Conservation (phyloP, 2,113 vertebrate genomes). For the Hiodon alosoides region DNA sequence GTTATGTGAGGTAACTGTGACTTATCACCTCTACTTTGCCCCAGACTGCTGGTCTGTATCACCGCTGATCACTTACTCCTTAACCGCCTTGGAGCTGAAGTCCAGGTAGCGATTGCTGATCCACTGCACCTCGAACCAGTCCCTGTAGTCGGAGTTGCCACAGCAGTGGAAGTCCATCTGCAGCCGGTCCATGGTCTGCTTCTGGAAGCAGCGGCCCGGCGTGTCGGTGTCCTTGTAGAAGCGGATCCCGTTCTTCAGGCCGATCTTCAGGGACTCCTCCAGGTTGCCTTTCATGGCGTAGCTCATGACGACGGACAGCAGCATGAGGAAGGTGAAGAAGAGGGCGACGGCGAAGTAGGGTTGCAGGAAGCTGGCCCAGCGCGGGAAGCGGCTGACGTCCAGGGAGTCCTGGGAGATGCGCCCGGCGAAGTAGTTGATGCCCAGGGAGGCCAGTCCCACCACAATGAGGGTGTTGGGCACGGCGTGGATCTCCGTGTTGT, state of each 20-base stretch:
- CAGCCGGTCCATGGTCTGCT: slow-evolving; percentile 72
- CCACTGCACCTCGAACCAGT: slow-evolving; percentile 81
- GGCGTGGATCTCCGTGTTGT: slow-evolving; percentile 64
- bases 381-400: slow-evolving; percentile 61
- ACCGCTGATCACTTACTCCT: slow-evolving; percentile 60
- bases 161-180: slow-evolving; percentile 78
- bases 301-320: slow-evolving; percentile 66
- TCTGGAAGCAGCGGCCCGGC: slow-evolving; percentile 73
- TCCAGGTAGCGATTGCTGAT: slow-evolving; percentile 76
- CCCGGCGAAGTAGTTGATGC: slow-evolving; percentile 65
- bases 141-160: slow-evolving; percentile 69
- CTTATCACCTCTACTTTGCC: neutral
- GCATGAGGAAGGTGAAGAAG: slow-evolving; percentile 65
- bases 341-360: slow-evolving; percentile 60
- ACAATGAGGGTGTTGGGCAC: slow-evolving; percentile 67
- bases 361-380: slow-evolving; percentile 66
- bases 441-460: slow-evolving; percentile 68
- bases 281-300: slow-evolving; percentile 66
- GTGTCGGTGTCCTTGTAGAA: slow-evolving; percentile 79
- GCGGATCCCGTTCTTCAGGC: slow-evolving; percentile 68
- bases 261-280: slow-evolving; percentile 65
- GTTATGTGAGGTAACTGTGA: neutral
- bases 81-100: slow-evolving; percentile 70
- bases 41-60: neutral
- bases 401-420: slow-evolving; percentile 69